A percentile compares a stretch with the other conserved stretches of the same genome.
Evolutionary conservation across 2,797 vertebrate species (phyloP).

Genomic region (Apogon talboti): DNA sequence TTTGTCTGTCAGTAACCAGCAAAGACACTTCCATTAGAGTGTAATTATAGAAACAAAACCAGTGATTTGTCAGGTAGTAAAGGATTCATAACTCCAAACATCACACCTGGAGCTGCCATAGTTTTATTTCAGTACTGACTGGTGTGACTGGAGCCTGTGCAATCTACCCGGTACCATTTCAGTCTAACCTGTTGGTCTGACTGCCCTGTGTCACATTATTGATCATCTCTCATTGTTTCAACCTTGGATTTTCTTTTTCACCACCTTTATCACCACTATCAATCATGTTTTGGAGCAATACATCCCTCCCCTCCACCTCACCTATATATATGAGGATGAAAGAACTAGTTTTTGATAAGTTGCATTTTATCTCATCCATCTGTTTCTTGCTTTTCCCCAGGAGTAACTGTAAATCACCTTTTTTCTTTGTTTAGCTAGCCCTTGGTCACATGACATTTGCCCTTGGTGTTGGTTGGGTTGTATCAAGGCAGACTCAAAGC

Average conservation of each 20-base stretch:
- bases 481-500: constrained; percentile 38
- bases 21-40: no score
- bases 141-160: constrained; percentile 29
- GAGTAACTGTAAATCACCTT: constrained; percentile 2
- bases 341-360: constrained; percentile 12
- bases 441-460: background rate
- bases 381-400: background rate
- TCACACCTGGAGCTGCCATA: no score
- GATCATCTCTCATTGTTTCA: constrained; percentile 77
- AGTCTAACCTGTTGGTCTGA: constrained; percentile 40
- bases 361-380: constrained; percentile 14
- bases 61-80: no score
- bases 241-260: constrained; percentile 56
- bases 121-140: background rate
- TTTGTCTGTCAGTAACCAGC: no score
- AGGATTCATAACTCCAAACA: no score
- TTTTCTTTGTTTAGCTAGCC: background rate
- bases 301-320: constrained; percentile 13
- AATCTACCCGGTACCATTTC: constrained; percentile 39
- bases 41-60: no score
- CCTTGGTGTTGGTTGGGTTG: constrained; percentile 20
- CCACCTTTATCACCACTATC: constrained; percentile 54
- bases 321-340: constrained; percentile 10
- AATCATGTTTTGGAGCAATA: constrained; percentile 51
- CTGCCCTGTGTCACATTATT: constrained; percentile 69